phyloP scores from a whole-genome alignment of 2,888 invertebrate species.

The Caenorhabditis japonica region DNA sequence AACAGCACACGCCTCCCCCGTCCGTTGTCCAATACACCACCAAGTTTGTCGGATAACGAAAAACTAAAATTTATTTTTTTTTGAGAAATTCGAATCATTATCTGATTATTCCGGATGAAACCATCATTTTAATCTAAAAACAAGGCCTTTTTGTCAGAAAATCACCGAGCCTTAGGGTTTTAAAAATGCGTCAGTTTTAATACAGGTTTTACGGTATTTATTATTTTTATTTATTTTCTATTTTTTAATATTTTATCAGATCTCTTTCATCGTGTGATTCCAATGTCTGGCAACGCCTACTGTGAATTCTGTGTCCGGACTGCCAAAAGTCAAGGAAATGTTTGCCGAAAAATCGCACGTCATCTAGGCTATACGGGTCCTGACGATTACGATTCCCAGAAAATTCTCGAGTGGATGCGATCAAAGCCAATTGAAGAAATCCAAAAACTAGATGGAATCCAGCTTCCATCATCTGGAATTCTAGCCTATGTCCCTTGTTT shows the following conservation, averaged over 20 bases:
- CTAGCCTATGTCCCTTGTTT: conserved; percentile 33
- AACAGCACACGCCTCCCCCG: too few relatives aligned
- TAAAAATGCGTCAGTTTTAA: too few relatives aligned
- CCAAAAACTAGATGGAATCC: background rate
- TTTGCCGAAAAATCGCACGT: conserved; percentile 43
- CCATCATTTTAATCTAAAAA: too few relatives aligned
- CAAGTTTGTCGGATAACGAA: too few relatives aligned
- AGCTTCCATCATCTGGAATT: conserved; percentile 2
- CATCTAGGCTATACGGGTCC: conserved; percentile 48
- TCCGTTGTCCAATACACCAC: too few relatives aligned
- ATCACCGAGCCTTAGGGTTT: too few relatives aligned
- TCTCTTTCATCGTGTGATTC: conserved; percentile 25
- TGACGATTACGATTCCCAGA: conserved; percentile 10
- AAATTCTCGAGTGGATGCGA: conserved; percentile 15
- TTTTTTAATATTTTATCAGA: conserved; percentile 1
- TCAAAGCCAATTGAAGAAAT: background rate
- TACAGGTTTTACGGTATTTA: too few relatives aligned
- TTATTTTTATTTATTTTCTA: background rate
- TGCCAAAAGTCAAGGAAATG: conserved; percentile 13
- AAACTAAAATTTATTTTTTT: too few relatives aligned
- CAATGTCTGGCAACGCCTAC: conserved; percentile 21
- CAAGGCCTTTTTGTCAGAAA: too few relatives aligned
- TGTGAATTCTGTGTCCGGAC: conserved; percentile 20
- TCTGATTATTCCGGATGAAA: too few relatives aligned
- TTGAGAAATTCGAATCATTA: too few relatives aligned